Conservation (phyloP, 2,113 vertebrate genomes). For the Chaetura pelagica region DNA sequence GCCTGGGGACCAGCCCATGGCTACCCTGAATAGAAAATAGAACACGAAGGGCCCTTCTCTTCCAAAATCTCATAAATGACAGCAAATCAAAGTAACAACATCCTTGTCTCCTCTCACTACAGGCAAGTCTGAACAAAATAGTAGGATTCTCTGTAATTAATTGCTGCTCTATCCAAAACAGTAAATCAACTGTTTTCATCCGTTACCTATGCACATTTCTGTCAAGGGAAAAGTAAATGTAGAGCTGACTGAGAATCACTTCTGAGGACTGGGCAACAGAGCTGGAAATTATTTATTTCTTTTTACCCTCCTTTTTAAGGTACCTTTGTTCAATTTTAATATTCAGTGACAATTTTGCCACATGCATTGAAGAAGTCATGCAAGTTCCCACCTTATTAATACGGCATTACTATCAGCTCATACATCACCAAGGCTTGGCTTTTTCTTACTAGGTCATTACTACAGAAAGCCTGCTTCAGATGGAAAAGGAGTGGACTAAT, state of each 20-base stretch:
- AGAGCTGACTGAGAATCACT: background rate
- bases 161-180: background rate
- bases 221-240: constrained; percentile 10
- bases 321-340: background rate
- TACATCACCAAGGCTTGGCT: background rate
- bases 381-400: background rate
- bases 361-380: background rate
- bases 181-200: background rate
- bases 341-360: background rate
- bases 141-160: background rate
- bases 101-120: background rate
- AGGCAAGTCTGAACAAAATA: background rate
- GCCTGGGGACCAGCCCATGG: background rate
- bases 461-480: background rate
- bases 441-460: background rate
- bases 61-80: background rate
- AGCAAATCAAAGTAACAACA: background rate
- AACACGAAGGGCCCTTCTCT: background rate
- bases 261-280: background rate
- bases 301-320: background rate
- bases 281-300: background rate
- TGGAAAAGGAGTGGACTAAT: background rate
- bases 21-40: background rate
- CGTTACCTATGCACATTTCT: background rate
- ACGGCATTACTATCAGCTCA: background rate